Evolutionary conservation across 1,140 invertebrate species (phyloP).

Genomic region (Psix sp.): DNA sequence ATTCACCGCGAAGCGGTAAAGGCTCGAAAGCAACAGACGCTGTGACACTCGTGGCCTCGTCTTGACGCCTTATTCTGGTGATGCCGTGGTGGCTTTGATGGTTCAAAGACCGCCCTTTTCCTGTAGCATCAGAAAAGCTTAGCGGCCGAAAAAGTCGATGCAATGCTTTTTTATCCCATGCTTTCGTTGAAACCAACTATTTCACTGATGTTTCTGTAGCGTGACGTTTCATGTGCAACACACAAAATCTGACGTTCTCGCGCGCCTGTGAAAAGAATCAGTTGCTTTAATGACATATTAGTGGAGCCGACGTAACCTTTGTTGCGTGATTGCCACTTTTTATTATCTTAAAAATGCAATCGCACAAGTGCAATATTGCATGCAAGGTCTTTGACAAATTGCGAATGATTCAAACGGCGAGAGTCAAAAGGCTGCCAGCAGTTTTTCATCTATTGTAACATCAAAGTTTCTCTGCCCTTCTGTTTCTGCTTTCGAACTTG

Average conservation of each 20-base stretch:
- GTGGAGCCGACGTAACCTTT: slow-evolving; percentile 3
- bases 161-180: slow-evolving; percentile 39
- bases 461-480: not conserved
- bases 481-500: too few relatives aligned
- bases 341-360: slow-evolving; percentile 18
- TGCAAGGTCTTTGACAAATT: slow-evolving; percentile 19
- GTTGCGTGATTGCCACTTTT: slow-evolving; percentile 20
- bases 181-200: slow-evolving; percentile 21
- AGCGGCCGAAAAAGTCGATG: slow-evolving; percentile 31
- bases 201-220: slow-evolving; percentile 45
- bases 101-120: slow-evolving; percentile 71
- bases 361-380: not conserved
- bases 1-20: slow-evolving; percentile 51
- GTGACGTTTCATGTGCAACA: slow-evolving; percentile 10
- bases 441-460: not conserved
- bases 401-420: slow-evolving; percentile 3
- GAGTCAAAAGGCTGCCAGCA: slow-evolving; percentile 5
- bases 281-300: slow-evolving; percentile 30
- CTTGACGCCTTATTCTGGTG: slow-evolving; percentile 65
- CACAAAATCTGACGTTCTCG: slow-evolving; percentile 10
- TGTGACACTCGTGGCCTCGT: slow-evolving; percentile 56
- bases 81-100: slow-evolving; percentile 70
- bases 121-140: slow-evolving; percentile 63
- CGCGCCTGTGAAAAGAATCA: slow-evolving; percentile 18
- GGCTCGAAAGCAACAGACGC: slow-evolving; percentile 63